phyloP scores from a whole-genome alignment of 1,140 invertebrate genomes.

The Listronotus bonariensis region DNA sequence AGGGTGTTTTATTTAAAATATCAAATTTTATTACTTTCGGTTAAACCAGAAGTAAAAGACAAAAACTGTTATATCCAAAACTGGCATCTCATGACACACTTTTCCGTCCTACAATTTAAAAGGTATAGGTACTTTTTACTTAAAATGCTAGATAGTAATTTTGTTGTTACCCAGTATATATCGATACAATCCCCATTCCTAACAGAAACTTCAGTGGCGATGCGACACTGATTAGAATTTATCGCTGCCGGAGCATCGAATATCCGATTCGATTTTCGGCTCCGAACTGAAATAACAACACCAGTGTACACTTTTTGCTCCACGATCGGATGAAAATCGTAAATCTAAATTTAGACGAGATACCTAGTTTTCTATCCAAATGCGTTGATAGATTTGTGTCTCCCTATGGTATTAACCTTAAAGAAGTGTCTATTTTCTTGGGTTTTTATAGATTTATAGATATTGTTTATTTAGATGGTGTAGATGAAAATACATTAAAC shows the following conservation, averaged over 20 bases:
- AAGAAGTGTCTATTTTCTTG: background rate
- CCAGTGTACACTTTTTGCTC: conserved; percentile 7
- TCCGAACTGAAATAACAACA: conserved; percentile 21
- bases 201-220: background rate
- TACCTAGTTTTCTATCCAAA: conserved; percentile 24
- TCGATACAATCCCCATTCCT: conserved; percentile 7
- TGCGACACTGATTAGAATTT: conserved; percentile 24
- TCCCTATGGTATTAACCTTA: conserved; percentile 17
- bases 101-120: too few relatives aligned
- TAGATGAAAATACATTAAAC: too few relatives aligned
- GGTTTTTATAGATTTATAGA: too few relatives aligned
- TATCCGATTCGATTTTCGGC: conserved; percentile 29
- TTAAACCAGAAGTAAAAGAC: too few relatives aligned
- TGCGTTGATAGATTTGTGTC: conserved; percentile 20
- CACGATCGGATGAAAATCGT: conserved; percentile 4
- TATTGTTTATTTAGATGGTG: too few relatives aligned
- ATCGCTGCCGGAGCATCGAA: conserved; percentile 17
- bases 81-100: too few relatives aligned
- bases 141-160: too few relatives aligned
- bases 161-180: too few relatives aligned
- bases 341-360: conserved; percentile 26
- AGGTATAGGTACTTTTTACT: too few relatives aligned
- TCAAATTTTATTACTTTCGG: too few relatives aligned
- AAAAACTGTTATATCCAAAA: too few relatives aligned
- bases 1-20: too few relatives aligned